These are phyloP conservation scores for Xanthia togata DNA, from an alignment of 2,888 invertebrate species.

Conservation along the genomic window DNA sequence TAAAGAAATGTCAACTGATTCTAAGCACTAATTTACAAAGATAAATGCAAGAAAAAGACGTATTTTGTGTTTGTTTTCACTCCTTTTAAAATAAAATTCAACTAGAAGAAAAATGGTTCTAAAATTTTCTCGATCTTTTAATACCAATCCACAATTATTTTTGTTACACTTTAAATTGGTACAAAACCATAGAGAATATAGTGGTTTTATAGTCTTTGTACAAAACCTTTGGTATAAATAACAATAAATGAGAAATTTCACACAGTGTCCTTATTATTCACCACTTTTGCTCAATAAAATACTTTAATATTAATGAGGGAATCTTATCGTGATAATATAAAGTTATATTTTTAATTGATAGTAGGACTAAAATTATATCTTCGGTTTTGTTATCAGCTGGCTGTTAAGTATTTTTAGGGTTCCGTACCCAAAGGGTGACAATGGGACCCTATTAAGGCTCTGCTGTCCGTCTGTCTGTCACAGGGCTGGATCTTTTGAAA, in stretches of 20 bases:
- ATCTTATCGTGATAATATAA: slow-evolving; percentile 26
- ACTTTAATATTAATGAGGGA: slow-evolving; percentile 12
- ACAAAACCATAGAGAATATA: no score
- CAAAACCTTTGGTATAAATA: not conserved
- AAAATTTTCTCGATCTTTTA: not conserved
- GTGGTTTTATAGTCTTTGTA: no score
- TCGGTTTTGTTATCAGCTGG: not conserved
- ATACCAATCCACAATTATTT: not conserved
- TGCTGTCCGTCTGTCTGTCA: not conserved
- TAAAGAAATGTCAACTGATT: not conserved
- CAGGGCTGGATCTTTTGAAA: not conserved
- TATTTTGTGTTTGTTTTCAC: not conserved
- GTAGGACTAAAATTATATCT: slow-evolving; percentile 9
- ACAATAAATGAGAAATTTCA: not conserved
- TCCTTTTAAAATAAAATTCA: not conserved
- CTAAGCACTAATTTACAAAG: not conserved
- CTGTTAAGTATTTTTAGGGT: slow-evolving; percentile 4
- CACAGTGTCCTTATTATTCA: not conserved
- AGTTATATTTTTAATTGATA: slow-evolving; percentile 29
- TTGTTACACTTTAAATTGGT: not conserved
- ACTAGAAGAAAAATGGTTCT: no score
- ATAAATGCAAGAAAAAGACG: not conserved
- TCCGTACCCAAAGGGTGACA: not conserved
- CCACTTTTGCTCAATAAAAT: slow-evolving; percentile 11
- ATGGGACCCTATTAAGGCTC: not conserved